Evolutionary conservation across 2,113 vertebrate species (phyloP).

Genomic region (Anseranas semipalmata): DNA sequence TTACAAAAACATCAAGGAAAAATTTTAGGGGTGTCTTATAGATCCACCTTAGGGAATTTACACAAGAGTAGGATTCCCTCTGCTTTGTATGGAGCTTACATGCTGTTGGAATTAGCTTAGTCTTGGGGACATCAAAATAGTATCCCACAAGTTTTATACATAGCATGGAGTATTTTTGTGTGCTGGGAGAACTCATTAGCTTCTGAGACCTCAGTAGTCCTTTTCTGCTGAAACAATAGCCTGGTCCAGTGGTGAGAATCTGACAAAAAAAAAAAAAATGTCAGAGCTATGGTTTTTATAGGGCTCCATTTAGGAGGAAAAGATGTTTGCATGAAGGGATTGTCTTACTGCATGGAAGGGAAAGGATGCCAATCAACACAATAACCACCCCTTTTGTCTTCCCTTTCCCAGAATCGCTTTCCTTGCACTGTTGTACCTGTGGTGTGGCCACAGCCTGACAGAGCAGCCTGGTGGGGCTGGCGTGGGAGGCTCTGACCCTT

Average conservation of each 20-base stretch:
- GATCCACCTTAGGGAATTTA: background rate
- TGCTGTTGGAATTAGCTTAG: background rate
- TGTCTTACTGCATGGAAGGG: background rate
- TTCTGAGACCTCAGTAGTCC: background rate
- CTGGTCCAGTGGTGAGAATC: background rate
- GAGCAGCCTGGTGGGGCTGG: background rate
- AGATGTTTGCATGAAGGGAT: background rate
- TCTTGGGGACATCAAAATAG: background rate
- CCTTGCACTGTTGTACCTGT: accelerated
- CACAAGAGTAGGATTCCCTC: background rate
- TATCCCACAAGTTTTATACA: background rate
- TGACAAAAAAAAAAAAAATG: background rate
- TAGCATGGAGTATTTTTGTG: background rate
- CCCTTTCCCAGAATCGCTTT: background rate
- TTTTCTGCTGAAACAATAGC: background rate
- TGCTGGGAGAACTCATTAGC: background rate
- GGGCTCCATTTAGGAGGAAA: background rate
- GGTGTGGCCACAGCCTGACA: background rate
- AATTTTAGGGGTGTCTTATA: background rate
- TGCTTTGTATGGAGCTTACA: background rate
- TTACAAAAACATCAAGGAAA: background rate
- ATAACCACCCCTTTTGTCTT: background rate
- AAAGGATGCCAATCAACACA: background rate
- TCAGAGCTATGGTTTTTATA: background rate
- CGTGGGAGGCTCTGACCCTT: background rate